Evolutionary conservation across 2,797 vertebrate species (phyloP).

Genomic region (Hippopotamyrus pictus): DNA sequence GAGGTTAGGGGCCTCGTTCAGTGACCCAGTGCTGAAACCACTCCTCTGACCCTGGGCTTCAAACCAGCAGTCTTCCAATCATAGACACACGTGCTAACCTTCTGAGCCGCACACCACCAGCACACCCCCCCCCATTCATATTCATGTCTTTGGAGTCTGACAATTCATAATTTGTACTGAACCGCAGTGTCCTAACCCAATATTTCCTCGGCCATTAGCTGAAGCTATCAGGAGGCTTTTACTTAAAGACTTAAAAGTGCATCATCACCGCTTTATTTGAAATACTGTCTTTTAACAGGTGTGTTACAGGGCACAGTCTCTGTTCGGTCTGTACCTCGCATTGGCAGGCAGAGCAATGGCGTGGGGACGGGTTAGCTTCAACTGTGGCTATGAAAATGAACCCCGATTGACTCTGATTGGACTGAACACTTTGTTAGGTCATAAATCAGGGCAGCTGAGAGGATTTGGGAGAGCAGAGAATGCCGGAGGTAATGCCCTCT

Average conservation of each 20-base stretch:
- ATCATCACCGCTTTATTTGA: neutral
- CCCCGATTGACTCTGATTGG: neutral
- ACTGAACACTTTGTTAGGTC: neutral
- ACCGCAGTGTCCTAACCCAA: neutral
- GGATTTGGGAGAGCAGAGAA: neutral
- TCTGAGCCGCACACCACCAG: neutral
- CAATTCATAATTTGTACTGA: neutral
- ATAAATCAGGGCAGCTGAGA: neutral
- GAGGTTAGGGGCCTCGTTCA: neutral
- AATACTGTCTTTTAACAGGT: neutral
- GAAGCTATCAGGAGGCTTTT: neutral
- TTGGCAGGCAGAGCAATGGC: neutral
- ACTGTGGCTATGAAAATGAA: neutral
- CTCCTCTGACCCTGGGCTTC: neutral
- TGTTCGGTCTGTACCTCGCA: neutral
- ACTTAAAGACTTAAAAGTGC: neutral
- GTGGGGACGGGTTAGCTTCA: neutral
- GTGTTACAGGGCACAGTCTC: neutral
- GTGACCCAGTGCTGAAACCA: neutral
- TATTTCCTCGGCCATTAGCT: neutral
- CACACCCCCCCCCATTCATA: neutral
- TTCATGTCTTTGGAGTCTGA: neutral
- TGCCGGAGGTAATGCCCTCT: neutral
- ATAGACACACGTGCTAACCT: neutral
- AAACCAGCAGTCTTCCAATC: neutral